Percentiles rank a stretch among this genome's conserved stretches.
Evolutionary conservation across 2,797 vertebrate species (phyloP).

Genomic region (Enteromius anoplus): DNA sequence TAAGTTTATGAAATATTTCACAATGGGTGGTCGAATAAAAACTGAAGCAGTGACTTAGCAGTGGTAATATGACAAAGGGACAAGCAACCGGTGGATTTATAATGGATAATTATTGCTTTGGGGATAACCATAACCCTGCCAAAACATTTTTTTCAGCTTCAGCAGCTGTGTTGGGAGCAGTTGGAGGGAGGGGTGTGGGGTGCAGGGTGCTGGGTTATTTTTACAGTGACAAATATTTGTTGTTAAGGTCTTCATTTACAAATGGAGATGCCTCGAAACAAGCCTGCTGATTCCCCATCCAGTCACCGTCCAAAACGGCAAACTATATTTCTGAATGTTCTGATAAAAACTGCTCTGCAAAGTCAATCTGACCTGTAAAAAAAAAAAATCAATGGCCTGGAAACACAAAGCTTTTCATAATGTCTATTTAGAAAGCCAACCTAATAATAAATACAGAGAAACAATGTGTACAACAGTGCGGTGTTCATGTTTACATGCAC

Average conservation of each 20-base stretch:
- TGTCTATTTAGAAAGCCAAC: neutral
- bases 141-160: constrained; percentile 24
- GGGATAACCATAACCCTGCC: constrained; percentile 13
- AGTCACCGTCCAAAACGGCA: neutral
- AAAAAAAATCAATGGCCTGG: constrained; percentile 16
- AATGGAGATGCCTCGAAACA: constrained; percentile 21
- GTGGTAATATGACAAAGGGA: neutral
- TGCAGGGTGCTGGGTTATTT: constrained; percentile 39
- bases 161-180: constrained; percentile 39
- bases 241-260: constrained; percentile 44
- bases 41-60: neutral
- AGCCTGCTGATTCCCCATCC: neutral
- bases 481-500: neutral
- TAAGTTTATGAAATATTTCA: neutral
- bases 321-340: constrained; percentile 1
- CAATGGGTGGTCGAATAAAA: neutral
- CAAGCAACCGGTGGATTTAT: constrained; percentile 16
- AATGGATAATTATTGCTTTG: constrained; percentile 6
- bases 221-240: constrained; percentile 49
- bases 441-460: constrained; percentile 34
- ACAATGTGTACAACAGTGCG: neutral
- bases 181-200: constrained; percentile 14
- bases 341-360: neutral
- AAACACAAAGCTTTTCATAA: constrained; percentile 21
- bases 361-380: constrained; percentile 7